Percentiles rank a stretch among this genome's conserved stretches.
Conservation (phyloP, 2,113 vertebrate species). For the Tachysurus fulvidraco region DNA sequence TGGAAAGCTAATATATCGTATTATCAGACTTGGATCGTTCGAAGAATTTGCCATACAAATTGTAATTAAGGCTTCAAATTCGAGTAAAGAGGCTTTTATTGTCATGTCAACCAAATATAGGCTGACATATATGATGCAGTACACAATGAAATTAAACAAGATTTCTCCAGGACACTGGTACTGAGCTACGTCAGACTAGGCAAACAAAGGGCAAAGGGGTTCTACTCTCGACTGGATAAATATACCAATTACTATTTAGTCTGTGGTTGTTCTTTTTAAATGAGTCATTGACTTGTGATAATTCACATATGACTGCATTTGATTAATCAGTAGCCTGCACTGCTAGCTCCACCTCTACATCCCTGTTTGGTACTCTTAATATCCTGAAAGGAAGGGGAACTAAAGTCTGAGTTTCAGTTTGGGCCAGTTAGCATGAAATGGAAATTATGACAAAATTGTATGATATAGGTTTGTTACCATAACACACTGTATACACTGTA, state of each 20-base stretch:
- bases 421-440: neutral
- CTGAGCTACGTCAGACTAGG: no score
- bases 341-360: no score
- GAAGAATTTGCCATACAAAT: neutral
- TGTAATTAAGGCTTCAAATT: neutral
- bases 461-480: neutral
- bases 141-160: no score
- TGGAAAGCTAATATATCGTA: neutral
- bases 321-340: no score
- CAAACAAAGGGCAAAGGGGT: no score
- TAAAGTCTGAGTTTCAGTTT: neutral
- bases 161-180: no score
- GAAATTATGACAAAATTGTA: neutral
- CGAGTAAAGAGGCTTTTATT: no score
- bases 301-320: neutral
- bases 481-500: neutral
- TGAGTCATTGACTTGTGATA: neutral
- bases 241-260: neutral
- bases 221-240: neutral
- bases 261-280: neutral
- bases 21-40: neutral
- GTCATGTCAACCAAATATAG: no score
- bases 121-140: no score
- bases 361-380: neutral
- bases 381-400: neutral